Evolutionary conservation across 2,113 vertebrate species (phyloP).

Genomic region (Amblyornis subalaris): DNA sequence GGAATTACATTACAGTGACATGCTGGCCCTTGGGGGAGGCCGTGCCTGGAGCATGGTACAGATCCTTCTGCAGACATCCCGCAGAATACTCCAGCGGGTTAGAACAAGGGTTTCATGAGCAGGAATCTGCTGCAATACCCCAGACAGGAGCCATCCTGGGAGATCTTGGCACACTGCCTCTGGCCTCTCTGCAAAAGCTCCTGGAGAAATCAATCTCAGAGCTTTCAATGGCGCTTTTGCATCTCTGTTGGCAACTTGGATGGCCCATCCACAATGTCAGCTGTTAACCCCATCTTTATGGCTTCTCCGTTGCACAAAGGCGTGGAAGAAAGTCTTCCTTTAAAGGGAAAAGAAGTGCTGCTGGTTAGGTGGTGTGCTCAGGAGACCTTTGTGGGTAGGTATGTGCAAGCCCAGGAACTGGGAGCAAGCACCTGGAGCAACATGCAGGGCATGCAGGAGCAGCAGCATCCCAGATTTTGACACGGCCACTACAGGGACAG

Average conservation of each 20-base stretch:
- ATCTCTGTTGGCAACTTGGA: conserved; percentile 1
- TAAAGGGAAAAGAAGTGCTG: background rate
- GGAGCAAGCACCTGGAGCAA: background rate
- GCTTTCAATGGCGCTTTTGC: background rate
- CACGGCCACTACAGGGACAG: background rate
- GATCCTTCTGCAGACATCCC: background rate
- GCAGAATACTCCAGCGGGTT: background rate
- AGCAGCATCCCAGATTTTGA: background rate
- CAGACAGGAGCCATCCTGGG: background rate
- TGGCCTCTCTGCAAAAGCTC: background rate
- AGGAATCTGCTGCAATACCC: background rate
- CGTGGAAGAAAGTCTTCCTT: background rate
- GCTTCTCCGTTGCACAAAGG: background rate
- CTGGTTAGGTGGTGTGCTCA: background rate
- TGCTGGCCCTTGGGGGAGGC: background rate
- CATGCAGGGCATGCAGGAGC: background rate
- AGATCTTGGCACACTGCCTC: background rate
- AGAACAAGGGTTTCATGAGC: background rate
- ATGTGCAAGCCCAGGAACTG: background rate
- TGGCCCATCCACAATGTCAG: background rate
- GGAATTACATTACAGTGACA: background rate
- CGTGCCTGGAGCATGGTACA: background rate
- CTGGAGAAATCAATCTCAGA: background rate
- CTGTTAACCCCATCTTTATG: background rate
- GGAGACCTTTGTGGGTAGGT: background rate